phyloP scores from a whole-genome alignment of 2,888 invertebrate species.

The Philonicus albiceps region DNA sequence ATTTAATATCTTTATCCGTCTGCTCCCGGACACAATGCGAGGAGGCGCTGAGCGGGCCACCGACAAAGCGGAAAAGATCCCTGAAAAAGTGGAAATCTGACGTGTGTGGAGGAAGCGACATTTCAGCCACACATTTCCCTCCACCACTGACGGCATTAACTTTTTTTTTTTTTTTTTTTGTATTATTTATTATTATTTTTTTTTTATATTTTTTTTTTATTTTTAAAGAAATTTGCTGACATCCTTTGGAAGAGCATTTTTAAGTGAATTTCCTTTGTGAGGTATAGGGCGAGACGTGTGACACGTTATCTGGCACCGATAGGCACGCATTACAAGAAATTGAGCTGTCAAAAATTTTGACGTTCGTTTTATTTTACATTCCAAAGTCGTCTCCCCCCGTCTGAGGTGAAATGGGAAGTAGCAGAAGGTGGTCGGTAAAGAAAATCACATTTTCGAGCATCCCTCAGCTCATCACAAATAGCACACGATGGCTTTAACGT shows the following conservation, averaged over 20 bases:
- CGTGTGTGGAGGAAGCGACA: neutral
- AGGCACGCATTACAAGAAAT: constrained; percentile 53
- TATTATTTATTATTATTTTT: neutral
- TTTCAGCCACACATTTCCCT: neutral
- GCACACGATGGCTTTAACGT: neutral
- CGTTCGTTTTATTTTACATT: constrained; percentile 51
- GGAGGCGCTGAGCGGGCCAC: neutral
- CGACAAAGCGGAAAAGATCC: neutral
- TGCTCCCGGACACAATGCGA: constrained; percentile 17
- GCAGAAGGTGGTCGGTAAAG: neutral
- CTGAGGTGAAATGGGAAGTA: neutral
- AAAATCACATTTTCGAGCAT: neutral
- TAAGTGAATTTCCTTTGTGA: constrained; percentile 35
- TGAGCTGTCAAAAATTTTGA: constrained; percentile 63
- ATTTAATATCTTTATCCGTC: constrained; percentile 34
- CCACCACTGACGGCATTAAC: neutral
- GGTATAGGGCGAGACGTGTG: neutral
- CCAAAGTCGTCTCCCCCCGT: neutral
- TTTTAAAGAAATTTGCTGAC: constrained; percentile 19
- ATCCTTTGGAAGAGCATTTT: constrained; percentile 16
- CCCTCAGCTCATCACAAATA: neutral
- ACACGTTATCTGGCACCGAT: neutral
- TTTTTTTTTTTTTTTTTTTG: neutral
- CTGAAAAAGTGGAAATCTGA: constrained; percentile 12
- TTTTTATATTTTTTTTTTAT: neutral